A percentile compares a stretch with the other conserved stretches of the same genome.
These are phyloP conservation scores for Zaprionus camerounensis DNA, from an alignment of 1,140 invertebrate genomes.

Conservation along the genomic window DNA sequence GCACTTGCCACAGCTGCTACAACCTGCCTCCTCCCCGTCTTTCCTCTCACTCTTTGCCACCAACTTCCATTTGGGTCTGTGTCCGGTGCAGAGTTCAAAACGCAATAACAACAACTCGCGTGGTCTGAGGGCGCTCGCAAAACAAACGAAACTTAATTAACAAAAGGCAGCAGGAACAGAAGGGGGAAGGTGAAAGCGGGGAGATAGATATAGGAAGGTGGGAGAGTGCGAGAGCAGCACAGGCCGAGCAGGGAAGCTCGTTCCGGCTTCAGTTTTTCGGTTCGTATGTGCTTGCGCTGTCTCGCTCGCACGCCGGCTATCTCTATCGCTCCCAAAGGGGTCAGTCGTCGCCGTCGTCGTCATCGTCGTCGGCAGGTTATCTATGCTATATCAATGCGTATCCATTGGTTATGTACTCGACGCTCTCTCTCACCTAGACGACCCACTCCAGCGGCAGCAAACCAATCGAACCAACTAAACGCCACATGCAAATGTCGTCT, in stretches of 20 bases:
- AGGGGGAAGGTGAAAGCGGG: background rate
- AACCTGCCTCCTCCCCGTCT: too few relatives aligned
- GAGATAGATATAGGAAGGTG: background rate
- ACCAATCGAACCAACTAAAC: slow-evolving; percentile 24
- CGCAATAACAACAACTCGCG: background rate
- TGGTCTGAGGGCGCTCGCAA: slow-evolving; percentile 25
- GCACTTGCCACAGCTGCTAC: too few relatives aligned
- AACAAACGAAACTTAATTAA: slow-evolving; percentile 65
- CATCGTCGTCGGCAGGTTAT: slow-evolving; percentile 39
- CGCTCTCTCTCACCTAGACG: background rate
- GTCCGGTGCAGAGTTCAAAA: slow-evolving; percentile 43
- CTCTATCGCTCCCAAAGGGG: slow-evolving; percentile 50
- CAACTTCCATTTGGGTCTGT: slow-evolving; percentile 25
- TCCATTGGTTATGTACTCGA: slow-evolving; percentile 65
- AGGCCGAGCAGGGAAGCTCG: background rate
- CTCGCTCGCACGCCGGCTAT: slow-evolving; percentile 14
- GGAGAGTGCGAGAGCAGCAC: background rate
- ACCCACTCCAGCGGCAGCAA: background rate
- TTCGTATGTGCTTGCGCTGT: slow-evolving; percentile 24
- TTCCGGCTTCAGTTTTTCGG: slow-evolving; percentile 35
- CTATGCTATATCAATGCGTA: slow-evolving; percentile 76
- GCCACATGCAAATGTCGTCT: slow-evolving; percentile 40
- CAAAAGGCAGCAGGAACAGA: slow-evolving; percentile 39
- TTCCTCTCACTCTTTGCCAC: background rate
- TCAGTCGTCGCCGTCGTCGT: slow-evolving; percentile 30